Evolutionary conservation across 2,113 vertebrate genomes (phyloP), one percentile per base, ranked within the genome.

Genomic region (Rhabdornis inornatus): DNA sequence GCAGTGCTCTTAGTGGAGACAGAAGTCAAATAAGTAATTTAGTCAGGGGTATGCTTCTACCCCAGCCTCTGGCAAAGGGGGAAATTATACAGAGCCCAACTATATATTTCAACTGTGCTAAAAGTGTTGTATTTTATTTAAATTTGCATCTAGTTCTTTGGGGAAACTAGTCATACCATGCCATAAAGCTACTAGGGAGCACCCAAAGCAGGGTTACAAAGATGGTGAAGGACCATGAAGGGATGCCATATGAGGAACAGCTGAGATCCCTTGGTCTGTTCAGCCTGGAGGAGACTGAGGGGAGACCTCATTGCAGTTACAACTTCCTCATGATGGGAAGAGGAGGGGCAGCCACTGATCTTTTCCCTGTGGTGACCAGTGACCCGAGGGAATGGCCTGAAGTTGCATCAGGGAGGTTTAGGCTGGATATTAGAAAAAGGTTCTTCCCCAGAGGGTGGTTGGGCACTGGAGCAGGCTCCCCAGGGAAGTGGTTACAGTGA

Each of bases 201-300:
- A 23, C 28, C 42, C 64, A 77, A 37, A 77, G 49, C 25, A 55
- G 15, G 31, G 18, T 31, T 35, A 33, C 5, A 23, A 40, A 35
- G 8, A 55, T 14, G 22, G 31, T 24, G 42, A 35, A 90, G 30
- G 31, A 12, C 17, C 0, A 1, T 11, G 63, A 56, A 39, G 21
- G 21, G n/a, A 42, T 49, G 25, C 0, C 1, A 0, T 13, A 7
- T 6, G 22, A 76, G 24, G 21, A 40, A 11, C 1, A 30, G 55
- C 47, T 61, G 47, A 77, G 27, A 5, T 15, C 55, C 33, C 71
- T 42, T 22, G 30, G 7, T 69, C 11, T 63, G 10, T 13, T 55
- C 14, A 42, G 55, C 35, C 70, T 55, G 25, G 30, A 45, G 31
- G 5, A 76, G 39, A 35, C 9, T 30, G 53, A 53, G 8, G 13